These are phyloP conservation scores for Canis aureus DNA, from an alignment of 2,113 vertebrate genomes.

Conservation along the genomic window DNA sequence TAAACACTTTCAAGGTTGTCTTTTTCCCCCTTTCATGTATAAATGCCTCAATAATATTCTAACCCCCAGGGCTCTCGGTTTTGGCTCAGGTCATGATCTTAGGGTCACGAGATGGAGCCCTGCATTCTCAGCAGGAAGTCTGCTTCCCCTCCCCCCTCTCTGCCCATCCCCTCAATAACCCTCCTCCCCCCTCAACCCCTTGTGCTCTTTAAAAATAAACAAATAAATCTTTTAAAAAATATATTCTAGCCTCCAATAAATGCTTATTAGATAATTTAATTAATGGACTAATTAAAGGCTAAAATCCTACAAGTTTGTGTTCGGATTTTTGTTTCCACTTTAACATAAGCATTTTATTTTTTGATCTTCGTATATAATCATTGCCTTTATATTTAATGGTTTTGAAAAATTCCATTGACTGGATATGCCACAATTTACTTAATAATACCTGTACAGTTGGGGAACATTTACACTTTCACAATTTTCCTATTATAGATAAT, in stretches of 20 bases:
- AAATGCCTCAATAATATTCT: background rate
- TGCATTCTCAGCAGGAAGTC: background rate
- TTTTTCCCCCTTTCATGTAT: background rate
- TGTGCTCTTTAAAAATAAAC: background rate
- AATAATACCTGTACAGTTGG: background rate
- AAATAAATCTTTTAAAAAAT: background rate
- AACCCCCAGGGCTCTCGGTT: background rate
- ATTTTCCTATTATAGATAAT: background rate
- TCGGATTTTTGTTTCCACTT: slow-evolving; percentile 7
- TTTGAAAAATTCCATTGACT: background rate
- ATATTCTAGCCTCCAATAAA: background rate
- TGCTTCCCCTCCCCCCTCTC: background rate
- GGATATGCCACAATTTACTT: background rate
- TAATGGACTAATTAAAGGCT: background rate
- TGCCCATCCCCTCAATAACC: background rate
- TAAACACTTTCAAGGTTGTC: background rate
- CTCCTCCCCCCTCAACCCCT: too few species aligned
- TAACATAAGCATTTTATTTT: background rate
- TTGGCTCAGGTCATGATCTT: background rate
- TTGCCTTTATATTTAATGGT: background rate
- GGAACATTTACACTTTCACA: background rate
- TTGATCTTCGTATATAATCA: background rate
- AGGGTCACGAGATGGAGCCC: background rate
- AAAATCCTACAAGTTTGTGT: background rate
- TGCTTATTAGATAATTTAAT: background rate